phyloP scores from a whole-genome alignment of 2,797 vertebrate genomes.

The Emys orbicularis region DNA sequence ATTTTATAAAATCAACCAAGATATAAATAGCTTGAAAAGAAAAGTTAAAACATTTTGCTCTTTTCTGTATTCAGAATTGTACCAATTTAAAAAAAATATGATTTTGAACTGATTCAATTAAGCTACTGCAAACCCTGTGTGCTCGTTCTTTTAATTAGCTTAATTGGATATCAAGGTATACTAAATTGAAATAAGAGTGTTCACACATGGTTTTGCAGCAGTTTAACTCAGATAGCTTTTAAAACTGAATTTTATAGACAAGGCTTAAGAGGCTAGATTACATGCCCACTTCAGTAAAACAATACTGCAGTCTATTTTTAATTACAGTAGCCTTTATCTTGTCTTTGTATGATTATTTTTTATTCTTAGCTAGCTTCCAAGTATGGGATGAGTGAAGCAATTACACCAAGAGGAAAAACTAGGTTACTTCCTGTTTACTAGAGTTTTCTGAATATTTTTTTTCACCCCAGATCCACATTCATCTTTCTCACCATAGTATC shows the following conservation, averaged over 20 bases:
- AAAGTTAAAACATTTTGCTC: background rate
- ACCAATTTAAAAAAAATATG: background rate
- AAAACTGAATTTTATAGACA: background rate
- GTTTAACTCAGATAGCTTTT: background rate
- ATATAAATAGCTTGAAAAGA: background rate
- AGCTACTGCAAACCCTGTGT: background rate
- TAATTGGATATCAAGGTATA: background rate
- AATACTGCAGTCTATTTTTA: background rate
- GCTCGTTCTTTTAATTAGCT: background rate
- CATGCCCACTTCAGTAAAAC: background rate
- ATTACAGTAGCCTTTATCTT: background rate
- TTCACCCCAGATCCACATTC: background rate
- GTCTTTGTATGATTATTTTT: background rate
- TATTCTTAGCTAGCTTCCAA: background rate
- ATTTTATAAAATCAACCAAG: background rate
- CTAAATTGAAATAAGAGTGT: background rate
- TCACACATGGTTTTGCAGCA: background rate
- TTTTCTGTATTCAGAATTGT: background rate
- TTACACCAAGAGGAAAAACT: background rate
- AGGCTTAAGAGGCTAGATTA: background rate
- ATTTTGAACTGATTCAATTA: background rate
- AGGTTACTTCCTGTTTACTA: background rate
- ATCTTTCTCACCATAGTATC: background rate
- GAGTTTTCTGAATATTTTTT: background rate
- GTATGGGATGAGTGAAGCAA: background rate